Conservation (phyloP, 2,797 vertebrate species). For the Graptemys geographica region DNA sequence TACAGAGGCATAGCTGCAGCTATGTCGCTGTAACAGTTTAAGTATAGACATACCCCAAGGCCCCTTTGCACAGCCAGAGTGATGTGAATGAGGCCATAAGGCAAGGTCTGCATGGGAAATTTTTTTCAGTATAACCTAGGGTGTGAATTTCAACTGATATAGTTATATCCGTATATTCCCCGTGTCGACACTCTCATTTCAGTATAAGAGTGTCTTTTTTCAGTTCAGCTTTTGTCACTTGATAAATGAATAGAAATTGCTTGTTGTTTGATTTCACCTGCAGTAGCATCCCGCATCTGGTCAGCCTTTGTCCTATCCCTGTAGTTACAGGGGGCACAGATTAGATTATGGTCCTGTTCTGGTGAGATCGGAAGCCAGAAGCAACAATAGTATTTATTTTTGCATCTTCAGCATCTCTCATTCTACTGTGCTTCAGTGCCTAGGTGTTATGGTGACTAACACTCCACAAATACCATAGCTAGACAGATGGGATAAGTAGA, state of each 20-base stretch:
- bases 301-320: neutral
- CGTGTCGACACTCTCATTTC: no score
- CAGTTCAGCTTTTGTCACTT: no score
- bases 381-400: neutral
- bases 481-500: neutral
- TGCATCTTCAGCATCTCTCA: neutral
- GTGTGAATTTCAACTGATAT: conserved; percentile 31
- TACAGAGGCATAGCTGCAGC: no score
- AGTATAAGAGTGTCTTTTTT: no score
- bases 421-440: neutral
- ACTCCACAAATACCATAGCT: neutral
- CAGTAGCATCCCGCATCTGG: neutral
- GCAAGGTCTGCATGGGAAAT: conserved; percentile 1
- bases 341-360: neutral
- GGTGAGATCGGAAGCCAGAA: neutral
- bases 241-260: neutral
- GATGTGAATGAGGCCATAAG: conserved; percentile 4
- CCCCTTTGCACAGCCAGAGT: neutral
- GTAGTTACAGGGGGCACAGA: neutral
- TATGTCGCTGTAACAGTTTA: neutral
- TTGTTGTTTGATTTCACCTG: conserved; percentile 18
- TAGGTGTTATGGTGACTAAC: no score
- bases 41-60: neutral
- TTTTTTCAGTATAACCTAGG: conserved; percentile 48
- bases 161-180: no score